Evolutionary conservation across 2,797 vertebrate species (phyloP).

Genomic region (Tolypeutes matacus): DNA sequence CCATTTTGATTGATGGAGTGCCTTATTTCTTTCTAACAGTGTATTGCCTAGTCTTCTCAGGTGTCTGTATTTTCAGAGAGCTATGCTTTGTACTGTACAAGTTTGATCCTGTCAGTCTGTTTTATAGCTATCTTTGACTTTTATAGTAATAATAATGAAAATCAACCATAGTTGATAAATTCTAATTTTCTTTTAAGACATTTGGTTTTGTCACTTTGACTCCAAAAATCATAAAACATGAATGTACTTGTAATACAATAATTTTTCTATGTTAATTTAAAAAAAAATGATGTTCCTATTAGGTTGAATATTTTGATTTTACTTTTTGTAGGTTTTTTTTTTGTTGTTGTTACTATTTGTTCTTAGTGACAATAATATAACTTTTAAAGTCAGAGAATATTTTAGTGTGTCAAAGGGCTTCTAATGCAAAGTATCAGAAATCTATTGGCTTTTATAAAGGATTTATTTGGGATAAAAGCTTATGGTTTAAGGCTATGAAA

Average conservation of each 20-base stretch:
- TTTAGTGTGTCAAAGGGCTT: not conserved
- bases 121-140: constrained; percentile 11
- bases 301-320: constrained; percentile 36
- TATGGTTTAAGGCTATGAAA: too few relatives aligned
- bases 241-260: not conserved
- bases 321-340: not conserved
- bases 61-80: not conserved
- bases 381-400: not conserved
- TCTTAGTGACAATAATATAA: not conserved
- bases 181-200: constrained; percentile 16
- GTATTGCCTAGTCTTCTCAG: constrained; percentile 1
- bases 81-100: not conserved
- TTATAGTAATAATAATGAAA: not conserved
- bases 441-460: too few relatives aligned
- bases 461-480: too few relatives aligned
- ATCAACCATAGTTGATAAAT: not conserved
- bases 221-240: not conserved
- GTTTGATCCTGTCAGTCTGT: not conserved
- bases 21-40: constrained; percentile 10
- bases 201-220: constrained; percentile 20
- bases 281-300: not conserved
- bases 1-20: constrained; percentile 6
- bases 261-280: not conserved
- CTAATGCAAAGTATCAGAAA: too few relatives aligned
- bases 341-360: not conserved